Evolutionary conservation across 2,113 vertebrate species (phyloP).

Genomic region (Empidonax traillii): DNA sequence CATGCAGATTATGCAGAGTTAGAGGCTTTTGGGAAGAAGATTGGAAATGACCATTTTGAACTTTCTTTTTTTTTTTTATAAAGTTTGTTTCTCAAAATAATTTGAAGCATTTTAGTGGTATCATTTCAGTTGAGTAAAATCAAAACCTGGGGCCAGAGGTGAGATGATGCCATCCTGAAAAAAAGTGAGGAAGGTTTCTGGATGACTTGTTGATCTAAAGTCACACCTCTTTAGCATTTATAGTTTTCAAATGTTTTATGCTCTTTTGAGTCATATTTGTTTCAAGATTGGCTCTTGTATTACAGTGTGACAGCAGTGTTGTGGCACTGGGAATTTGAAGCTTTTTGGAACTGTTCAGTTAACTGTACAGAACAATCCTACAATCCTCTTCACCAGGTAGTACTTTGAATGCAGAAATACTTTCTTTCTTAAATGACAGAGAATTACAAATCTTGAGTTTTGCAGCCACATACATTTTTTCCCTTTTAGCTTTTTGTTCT

Average conservation of each 20-base stretch:
- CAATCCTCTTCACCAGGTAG: neutral
- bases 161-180: neutral
- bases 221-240: neutral
- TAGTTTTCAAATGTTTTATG: neutral
- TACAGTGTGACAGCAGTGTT: neutral
- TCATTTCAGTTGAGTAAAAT: neutral
- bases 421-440: neutral
- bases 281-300: neutral
- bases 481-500: neutral
- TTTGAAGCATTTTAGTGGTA: neutral
- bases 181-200: neutral
- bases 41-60: neutral
- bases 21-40: neutral
- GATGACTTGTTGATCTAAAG: neutral
- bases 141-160: neutral
- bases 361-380: neutral
- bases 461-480: neutral
- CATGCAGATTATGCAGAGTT: neutral
- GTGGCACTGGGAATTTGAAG: neutral
- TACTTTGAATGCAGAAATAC: neutral
- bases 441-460: neutral
- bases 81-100: neutral
- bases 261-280: neutral
- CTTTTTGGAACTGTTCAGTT: neutral
- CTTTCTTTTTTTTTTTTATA: neutral